phyloP scores from a whole-genome alignment of 2,888 invertebrate genomes.

The Nineta flava region DNA sequence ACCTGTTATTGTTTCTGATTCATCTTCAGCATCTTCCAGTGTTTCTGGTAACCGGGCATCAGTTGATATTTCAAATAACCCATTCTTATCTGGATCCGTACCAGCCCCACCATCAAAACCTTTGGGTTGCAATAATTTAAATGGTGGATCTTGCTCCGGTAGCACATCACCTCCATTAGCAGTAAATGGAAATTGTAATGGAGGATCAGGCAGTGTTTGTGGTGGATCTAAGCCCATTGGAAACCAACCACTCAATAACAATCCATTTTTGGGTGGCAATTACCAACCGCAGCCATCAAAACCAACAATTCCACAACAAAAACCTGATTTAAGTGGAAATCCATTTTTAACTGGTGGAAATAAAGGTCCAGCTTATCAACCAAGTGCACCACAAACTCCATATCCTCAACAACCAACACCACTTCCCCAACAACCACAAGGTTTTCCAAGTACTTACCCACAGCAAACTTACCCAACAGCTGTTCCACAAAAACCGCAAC shows the following conservation, averaged over 20 bases:
- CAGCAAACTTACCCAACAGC: not conserved
- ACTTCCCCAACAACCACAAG: not conserved
- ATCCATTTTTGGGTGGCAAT: slow-evolving; percentile 3
- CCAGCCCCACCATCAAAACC: not conserved
- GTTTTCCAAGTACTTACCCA: not conserved
- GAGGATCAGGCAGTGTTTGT: slow-evolving; percentile 6
- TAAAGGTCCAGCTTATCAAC: not conserved
- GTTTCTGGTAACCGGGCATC: not conserved
- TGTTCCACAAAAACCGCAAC: not conserved
- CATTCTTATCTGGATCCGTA: not conserved
- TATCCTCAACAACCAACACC: not conserved
- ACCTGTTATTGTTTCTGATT: not conserved
- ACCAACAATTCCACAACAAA: not conserved
- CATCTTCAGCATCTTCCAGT: not conserved
- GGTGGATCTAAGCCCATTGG: not conserved
- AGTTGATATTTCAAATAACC: not conserved
- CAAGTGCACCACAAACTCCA: not conserved
- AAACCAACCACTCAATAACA: not conserved
- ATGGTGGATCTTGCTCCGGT: not conserved
- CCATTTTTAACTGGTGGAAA: slow-evolving; percentile 17
- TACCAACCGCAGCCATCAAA: not conserved
- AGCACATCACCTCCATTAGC: not conserved
- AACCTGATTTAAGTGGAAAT: slow-evolving; percentile 17
- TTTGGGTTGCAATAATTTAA: not conserved
- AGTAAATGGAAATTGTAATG: not conserved